A percentile compares a stretch with the other conserved stretches of the same genome.
Conservation (phyloP, 2,888 invertebrate genomes). For the Druceiella hillmani region DNA sequence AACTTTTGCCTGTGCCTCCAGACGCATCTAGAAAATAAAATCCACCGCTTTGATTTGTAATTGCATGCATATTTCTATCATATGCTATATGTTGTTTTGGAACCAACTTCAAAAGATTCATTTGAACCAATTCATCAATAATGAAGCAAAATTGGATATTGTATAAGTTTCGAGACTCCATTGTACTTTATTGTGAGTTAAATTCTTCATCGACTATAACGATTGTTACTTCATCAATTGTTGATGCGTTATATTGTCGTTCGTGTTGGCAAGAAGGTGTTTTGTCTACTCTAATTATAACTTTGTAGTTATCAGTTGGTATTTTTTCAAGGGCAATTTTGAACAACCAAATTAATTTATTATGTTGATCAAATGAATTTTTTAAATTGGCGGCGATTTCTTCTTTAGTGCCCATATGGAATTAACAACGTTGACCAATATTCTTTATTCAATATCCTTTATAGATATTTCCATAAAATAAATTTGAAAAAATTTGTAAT, state of each 20-base stretch:
- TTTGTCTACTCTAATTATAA: slow-evolving; percentile 21
- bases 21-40: no score
- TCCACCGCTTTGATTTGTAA: no score
- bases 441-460: slow-evolving; percentile 18
- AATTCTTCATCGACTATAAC: slow-evolving; percentile 22
- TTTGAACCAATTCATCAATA: no score
- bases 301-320: slow-evolving; percentile 21
- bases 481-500: slow-evolving; percentile 22
- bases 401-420: slow-evolving; percentile 18
- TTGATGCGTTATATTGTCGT: slow-evolving; percentile 18
- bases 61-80: no score
- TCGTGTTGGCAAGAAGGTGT: slow-evolving; percentile 13
- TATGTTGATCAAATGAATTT: no score
- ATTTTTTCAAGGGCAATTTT: slow-evolving; percentile 15
- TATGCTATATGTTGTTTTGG: no score
- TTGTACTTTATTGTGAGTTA: slow-evolving; percentile 14
- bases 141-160: background rate
- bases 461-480: slow-evolving; percentile 22
- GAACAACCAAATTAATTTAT: slow-evolving; percentile 13
- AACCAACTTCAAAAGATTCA: no score
- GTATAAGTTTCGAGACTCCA: slow-evolving; percentile 13
- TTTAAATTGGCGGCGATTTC: slow-evolving; percentile 21
- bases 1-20: no score
- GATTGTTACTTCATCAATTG: slow-evolving; percentile 21
- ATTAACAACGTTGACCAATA: slow-evolving; percentile 19